These are phyloP conservation scores for Larimichthys polyactis DNA, from an alignment of 2,113 vertebrate genomes.

Conservation along the genomic window DNA sequence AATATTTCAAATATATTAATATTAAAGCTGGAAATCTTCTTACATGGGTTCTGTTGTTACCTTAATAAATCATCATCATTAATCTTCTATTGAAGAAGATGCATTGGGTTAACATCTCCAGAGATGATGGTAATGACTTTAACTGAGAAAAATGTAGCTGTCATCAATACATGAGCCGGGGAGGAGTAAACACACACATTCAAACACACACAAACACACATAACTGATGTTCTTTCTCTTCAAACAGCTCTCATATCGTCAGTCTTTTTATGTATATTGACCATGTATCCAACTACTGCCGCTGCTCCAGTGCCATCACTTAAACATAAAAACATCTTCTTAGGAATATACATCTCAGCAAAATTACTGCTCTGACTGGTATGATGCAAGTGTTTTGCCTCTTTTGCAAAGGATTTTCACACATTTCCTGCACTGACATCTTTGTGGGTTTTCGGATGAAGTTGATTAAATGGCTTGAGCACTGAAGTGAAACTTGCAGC, in stretches of 20 bases:
- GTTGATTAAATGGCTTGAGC: conserved; percentile 46
- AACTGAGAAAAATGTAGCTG: conserved; percentile 61
- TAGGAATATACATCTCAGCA: conserved; percentile 28
- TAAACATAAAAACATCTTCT: conserved; percentile 43
- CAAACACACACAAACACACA: conserved; percentile 30
- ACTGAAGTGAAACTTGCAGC: conserved; percentile 44
- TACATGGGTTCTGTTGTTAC: conserved; percentile 71
- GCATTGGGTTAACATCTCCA: conserved; percentile 56
- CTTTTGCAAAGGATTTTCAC: conserved; percentile 51
- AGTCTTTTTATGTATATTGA: conserved; percentile 56
- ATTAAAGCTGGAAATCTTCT: conserved; percentile 60
- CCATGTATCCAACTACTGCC: conserved; percentile 14
- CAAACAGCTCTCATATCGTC: conserved; percentile 44
- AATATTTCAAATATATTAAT: too few relatives aligned
- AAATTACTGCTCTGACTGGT: conserved; percentile 47
- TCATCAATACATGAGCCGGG: conserved; percentile 57
- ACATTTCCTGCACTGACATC: conserved; percentile 50
- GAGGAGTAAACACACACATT: conserved; percentile 46
- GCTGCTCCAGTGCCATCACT: conserved; percentile 34
- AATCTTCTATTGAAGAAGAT: conserved; percentile 69
- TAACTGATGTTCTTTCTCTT: conserved; percentile 27
- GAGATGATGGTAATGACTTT: conserved; percentile 67
- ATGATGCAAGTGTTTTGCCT: conserved; percentile 63
- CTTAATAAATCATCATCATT: conserved; percentile 79
- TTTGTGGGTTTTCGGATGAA: conserved; percentile 50